Base-by-base conservation (phyloP, 2,888 invertebrate species). In the Nemurella pictetii region DNA sequence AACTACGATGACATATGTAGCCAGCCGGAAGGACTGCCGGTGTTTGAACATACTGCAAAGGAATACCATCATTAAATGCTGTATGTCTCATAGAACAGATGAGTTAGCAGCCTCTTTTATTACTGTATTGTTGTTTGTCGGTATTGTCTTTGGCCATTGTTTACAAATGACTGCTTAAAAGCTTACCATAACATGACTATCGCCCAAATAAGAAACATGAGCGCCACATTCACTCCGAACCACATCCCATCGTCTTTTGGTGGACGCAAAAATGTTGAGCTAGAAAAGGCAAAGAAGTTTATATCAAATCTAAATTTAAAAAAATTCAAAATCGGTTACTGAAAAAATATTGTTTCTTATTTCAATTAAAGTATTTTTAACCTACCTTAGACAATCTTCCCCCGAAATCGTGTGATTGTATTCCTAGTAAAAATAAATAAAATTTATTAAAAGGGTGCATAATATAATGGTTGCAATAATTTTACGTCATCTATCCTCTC, bases 171-270 rank as follows among this genome's bases (percentile, higher is more conserved):
- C n/a, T n/a, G n/a, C n/a, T n/a, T n/a, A n/a, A n/a, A n/a, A n/a
- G 1, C 93, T 93, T 90, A 94, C 94, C 93, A 91, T 89, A 93
- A 90, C 88, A 93, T 92, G 87, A 94, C 91, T 89, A 94, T 91
- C 88, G 93, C 91, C 94, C 94, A 94, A 88, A 94, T 91, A 88
- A 93, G 90, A 89, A 94, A 92, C 89, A 94, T 91, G 88, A 94
- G 91, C 87, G 93, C 92, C 81, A 92, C 91, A 90, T 93, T 93
- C 88, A 94, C 92, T 87, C 93, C 93, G 88, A 93, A 92, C 92
- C 94, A 94, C 89, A 92, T 92, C 4, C 93, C 93, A 87, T 93
- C 92, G 86, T 92, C 92, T 86, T 92, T 91, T 86, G 93, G 92
- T 87, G 93, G 92, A 88, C 92, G 92, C 88, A 94, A 89, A 89